Conservation (phyloP, 2,888 invertebrate genomes). For the Caenorhabditis virilis region DNA sequence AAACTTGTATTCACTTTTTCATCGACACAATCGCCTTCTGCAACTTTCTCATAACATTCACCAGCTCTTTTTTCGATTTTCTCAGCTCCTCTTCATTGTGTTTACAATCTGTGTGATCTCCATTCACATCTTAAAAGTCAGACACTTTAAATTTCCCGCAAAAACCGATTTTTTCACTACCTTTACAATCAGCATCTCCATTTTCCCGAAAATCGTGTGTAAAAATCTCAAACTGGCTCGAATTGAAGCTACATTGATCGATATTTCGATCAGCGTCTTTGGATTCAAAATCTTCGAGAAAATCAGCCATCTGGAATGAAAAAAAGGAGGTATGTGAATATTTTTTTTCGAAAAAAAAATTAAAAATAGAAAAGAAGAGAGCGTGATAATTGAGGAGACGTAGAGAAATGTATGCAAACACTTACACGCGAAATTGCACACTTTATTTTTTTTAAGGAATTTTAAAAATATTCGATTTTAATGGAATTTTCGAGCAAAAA, state of each 20-base stretch:
- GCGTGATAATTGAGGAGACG: no score
- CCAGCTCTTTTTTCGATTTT: constrained; percentile 38
- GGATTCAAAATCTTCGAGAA: constrained; percentile 27
- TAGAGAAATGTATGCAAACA: no score
- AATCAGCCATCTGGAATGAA: constrained; percentile 35
- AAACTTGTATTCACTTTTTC: constrained; percentile 12
- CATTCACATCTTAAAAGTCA: constrained; percentile 14
- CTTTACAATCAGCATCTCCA: constrained; percentile 22
- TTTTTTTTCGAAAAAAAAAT: no score
- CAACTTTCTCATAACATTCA: constrained; percentile 42
- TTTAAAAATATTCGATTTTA: not conserved
- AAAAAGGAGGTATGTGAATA: not conserved
- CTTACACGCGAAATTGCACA: no score
- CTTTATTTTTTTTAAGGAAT: not conserved
- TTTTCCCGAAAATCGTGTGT: constrained; percentile 48
- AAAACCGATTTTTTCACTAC: constrained; percentile 5
- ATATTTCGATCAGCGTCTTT: constrained; percentile 22
- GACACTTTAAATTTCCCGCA: not conserved
- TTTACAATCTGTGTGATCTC: constrained; percentile 18
- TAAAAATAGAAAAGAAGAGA: constrained; percentile 1
- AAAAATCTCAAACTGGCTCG: constrained; percentile 43
- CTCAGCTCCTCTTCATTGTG: constrained; percentile 6
- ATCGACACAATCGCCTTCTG: constrained; percentile 25
- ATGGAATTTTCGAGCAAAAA: not conserved
- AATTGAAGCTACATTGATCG: constrained; percentile 24